A percentile compares a stretch with the other conserved stretches of the same genome.
phyloP scores from a whole-genome alignment of 2,797 vertebrate species.

The Sarcoramphus papa region DNA sequence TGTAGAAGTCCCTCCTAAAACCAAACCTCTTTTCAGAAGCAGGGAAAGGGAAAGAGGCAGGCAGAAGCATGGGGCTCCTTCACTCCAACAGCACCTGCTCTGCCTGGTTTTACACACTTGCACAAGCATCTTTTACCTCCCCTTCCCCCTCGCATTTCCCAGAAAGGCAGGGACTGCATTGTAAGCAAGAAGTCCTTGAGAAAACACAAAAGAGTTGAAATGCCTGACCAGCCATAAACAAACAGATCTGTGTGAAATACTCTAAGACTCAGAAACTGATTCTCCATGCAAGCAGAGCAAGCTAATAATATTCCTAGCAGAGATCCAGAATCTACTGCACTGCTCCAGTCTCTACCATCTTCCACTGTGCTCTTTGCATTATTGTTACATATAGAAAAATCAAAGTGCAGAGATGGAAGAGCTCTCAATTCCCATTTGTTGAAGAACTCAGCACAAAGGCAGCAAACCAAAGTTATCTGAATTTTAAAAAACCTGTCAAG shows the following conservation, averaged over 20 bases:
- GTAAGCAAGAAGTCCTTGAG: not conserved
- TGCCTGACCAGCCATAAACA: not conserved
- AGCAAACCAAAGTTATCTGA: not conserved
- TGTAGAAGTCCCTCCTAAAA: not conserved
- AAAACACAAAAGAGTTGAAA: not conserved
- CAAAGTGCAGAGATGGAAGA: not conserved
- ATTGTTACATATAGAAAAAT: too few relatives aligned
- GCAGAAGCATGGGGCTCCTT: not conserved
- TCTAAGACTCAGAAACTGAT: not conserved
- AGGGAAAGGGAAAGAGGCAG: not conserved
- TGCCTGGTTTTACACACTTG: not conserved
- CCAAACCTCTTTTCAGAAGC: not conserved
- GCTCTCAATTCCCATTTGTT: not conserved
- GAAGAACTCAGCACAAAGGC: not conserved
- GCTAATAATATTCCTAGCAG: not conserved
- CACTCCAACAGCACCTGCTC: not conserved
- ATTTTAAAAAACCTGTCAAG: not conserved
- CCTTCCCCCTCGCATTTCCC: not conserved
- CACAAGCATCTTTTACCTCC: not conserved
- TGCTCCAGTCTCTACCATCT: not conserved
- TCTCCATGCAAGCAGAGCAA: not conserved
- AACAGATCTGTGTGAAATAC: not conserved
- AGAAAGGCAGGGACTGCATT: not conserved
- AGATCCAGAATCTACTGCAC: not conserved
- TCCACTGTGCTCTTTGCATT: not conserved